Conservation (phyloP, 2,888 invertebrate species). For the Willowsia nigromaculata region DNA sequence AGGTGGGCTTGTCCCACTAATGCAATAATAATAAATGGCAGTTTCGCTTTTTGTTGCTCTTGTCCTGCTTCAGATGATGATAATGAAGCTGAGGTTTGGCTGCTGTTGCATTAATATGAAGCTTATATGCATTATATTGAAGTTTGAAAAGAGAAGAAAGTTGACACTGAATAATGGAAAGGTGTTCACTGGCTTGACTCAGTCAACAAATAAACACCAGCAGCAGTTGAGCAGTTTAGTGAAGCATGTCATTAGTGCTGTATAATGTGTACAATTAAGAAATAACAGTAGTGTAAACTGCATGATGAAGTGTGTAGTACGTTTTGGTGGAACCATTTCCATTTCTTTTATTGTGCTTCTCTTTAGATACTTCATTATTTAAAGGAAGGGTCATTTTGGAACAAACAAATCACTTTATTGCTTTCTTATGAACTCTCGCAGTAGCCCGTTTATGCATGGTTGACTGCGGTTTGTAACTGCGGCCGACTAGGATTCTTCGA, state of each 20-base stretch:
- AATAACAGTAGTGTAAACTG: not conserved
- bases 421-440: slow-evolving; percentile 28
- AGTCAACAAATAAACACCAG: slow-evolving; percentile 7
- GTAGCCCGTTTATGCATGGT: not conserved
- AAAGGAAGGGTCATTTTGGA: slow-evolving; percentile 50
- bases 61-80: not conserved
- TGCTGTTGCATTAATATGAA: not conserved
- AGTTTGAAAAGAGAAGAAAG: slow-evolving; percentile 42
- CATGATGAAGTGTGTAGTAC: not conserved
- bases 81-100: not conserved
- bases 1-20: slow-evolving; percentile 59
- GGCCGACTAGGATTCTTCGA: not conserved
- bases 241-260: slow-evolving; percentile 42
- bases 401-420: slow-evolving; percentile 62
- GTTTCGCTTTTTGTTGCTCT: slow-evolving; percentile 27
- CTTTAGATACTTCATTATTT: not conserved
- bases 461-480: not conserved
- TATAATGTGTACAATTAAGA: slow-evolving; percentile 47
- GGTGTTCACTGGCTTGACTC: slow-evolving; percentile 8
- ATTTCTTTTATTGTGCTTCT: not conserved
- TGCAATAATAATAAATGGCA: slow-evolving; percentile 43
- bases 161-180: slow-evolving; percentile 53
- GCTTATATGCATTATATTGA: not conserved
- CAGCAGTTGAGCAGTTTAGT: slow-evolving; percentile 15
- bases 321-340: too few species aligned